Percentiles rank a stretch among this genome's conserved stretches.
Conservation (phyloP, 2,113 vertebrate genomes). For the Ailurus styani region DNA sequence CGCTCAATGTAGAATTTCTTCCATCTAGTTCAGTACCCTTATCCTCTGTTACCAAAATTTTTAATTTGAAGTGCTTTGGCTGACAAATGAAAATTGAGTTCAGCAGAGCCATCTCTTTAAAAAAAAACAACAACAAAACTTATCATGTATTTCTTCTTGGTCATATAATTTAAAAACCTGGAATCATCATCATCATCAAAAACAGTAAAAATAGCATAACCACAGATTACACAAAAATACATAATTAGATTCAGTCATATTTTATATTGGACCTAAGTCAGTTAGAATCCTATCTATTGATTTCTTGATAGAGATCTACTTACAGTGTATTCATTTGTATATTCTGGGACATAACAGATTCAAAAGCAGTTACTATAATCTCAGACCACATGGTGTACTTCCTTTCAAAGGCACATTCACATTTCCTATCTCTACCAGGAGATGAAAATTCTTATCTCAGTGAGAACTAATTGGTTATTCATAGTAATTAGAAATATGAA, state of each 20-base stretch:
- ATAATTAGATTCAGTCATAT: background rate
- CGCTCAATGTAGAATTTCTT: conserved; percentile 45
- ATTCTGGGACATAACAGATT: background rate
- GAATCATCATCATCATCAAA: background rate
- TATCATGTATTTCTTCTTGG: background rate
- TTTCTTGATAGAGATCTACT: background rate
- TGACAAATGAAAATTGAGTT: conserved; percentile 52
- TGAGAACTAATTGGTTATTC: background rate
- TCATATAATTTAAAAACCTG: background rate
- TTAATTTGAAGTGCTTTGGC: conserved; percentile 64
- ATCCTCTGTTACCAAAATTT: conserved; percentile 50
- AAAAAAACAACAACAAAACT: too few species aligned
- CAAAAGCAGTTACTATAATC: background rate
- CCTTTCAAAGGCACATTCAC: background rate
- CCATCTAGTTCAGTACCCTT: conserved; percentile 39
- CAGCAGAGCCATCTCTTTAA: conserved; percentile 28
- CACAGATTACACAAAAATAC: background rate
- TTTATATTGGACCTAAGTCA: background rate
- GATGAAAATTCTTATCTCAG: background rate
- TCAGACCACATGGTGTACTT: background rate
- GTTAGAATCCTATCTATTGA: background rate
- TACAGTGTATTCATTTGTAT: background rate
- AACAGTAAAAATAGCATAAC: background rate
- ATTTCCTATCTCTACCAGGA: background rate
- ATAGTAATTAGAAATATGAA: background rate